These are phyloP conservation scores for Meandrusa payeni DNA, from an alignment of 2,888 invertebrate genomes.

Conservation along the genomic window DNA sequence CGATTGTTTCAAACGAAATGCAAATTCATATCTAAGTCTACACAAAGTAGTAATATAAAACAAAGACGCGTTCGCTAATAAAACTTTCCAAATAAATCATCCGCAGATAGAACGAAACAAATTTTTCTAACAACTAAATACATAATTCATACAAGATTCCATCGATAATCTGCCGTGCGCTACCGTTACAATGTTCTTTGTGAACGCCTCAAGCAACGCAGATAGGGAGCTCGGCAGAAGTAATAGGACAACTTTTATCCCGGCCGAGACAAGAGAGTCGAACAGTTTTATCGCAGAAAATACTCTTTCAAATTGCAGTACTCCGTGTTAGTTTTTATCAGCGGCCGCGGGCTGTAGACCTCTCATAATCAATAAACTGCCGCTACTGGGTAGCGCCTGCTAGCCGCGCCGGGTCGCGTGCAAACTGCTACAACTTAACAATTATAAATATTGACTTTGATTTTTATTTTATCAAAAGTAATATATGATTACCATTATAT, in stretches of 20 bases:
- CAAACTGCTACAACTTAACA: neutral
- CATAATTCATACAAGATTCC: slow-evolving; percentile 63
- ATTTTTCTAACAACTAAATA: slow-evolving; percentile 61
- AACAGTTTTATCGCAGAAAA: slow-evolving; percentile 51
- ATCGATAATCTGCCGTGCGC: slow-evolving; percentile 49
- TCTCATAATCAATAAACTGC: slow-evolving; percentile 51
- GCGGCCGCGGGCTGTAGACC: slow-evolving; percentile 47
- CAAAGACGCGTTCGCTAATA: slow-evolving; percentile 26
- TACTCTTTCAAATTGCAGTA: slow-evolving; percentile 59
- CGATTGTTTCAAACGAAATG: no score
- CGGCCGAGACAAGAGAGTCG: slow-evolving; percentile 43
- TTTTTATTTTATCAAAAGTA: no score
- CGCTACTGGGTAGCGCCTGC: slow-evolving; percentile 32
- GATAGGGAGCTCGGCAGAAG: slow-evolving; percentile 46
- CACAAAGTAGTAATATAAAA: slow-evolving; percentile 12
- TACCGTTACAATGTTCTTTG: slow-evolving; percentile 36
- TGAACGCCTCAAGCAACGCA: slow-evolving; percentile 38
- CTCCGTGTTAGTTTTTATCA: slow-evolving; percentile 65
- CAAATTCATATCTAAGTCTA: no score
- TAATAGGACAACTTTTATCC: slow-evolving; percentile 71
- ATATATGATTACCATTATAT: no score
- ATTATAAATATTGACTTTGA: no score
- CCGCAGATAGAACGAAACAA: slow-evolving; percentile 36
- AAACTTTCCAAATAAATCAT: slow-evolving; percentile 46
- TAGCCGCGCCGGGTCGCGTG: neutral